Evolutionary conservation across 1,140 invertebrate species (phyloP).

Genomic region (Drosophila obscura): DNA sequence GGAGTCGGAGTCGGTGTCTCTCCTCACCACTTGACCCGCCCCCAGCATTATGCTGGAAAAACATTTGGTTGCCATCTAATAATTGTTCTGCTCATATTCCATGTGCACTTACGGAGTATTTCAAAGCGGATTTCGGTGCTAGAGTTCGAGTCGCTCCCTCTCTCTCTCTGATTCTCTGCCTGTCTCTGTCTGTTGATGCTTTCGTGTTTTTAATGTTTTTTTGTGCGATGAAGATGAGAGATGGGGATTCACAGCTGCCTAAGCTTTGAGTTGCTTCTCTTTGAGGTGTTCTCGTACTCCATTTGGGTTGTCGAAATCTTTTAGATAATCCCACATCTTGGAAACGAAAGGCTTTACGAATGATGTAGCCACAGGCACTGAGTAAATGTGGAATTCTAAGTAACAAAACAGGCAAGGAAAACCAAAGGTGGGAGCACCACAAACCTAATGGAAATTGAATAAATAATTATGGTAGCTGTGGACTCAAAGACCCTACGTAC

Average conservation of each 20-base stretch:
- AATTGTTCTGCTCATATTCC: constrained; percentile 65
- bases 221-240: background rate
- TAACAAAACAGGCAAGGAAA: too few species aligned
- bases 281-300: constrained; percentile 8
- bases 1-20: background rate
- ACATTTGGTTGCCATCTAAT: constrained; percentile 70
- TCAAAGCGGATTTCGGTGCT: constrained; percentile 70
- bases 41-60: constrained; percentile 58
- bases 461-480: too few species aligned
- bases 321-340: constrained; percentile 10
- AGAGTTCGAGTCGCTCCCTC: constrained; percentile 17
- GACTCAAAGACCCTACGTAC: too few species aligned
- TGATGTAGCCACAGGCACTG: too few species aligned
- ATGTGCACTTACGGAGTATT: constrained; percentile 53
- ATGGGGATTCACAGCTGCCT: background rate
- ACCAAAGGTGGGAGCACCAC: too few species aligned
- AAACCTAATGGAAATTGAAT: too few species aligned
- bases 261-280: constrained; percentile 21
- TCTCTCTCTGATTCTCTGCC: too few species aligned
- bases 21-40: constrained; percentile 40
- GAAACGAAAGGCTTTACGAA: constrained; percentile 1
- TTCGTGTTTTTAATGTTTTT: constrained; percentile 24
- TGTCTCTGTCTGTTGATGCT: constrained; percentile 1
- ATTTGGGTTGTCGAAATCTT: constrained; percentile 9
- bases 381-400: too few species aligned